Percentiles rank a stretch among this genome's conserved stretches.
Evolutionary conservation across 2,113 vertebrate genomes (phyloP).

Genomic region (Fulmarus glacialis): DNA sequence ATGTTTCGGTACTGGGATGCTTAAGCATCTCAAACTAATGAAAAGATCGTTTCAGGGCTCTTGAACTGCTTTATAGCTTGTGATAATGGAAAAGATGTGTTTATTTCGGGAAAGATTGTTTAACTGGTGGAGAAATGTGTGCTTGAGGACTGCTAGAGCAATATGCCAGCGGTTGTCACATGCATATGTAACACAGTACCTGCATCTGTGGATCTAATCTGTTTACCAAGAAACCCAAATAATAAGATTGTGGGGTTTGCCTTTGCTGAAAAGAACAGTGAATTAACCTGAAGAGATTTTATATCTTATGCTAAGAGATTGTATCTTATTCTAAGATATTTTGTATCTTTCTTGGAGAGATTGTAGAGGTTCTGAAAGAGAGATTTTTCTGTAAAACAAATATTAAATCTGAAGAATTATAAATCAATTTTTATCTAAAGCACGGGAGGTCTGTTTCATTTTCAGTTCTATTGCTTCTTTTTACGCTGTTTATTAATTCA

Average conservation of each 20-base stretch:
- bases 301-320: neutral
- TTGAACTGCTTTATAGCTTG: conserved; percentile 53
- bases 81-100: conserved; percentile 25
- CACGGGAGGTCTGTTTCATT: neutral
- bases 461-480: conserved; percentile 13
- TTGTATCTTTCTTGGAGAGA: neutral
- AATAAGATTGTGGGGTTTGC: neutral
- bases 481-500: neutral
- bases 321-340: neutral
- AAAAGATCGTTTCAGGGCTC: conserved; percentile 58
- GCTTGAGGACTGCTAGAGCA: neutral
- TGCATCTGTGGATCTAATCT: conserved; percentile 16
- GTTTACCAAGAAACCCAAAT: conserved; percentile 5
- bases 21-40: conserved; percentile 58
- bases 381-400: neutral
- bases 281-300: conserved; percentile 32
- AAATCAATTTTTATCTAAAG: neutral
- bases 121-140: conserved; percentile 34
- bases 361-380: neutral
- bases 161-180: neutral
- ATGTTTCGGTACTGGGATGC: conserved; percentile 28
- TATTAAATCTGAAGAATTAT: neutral
- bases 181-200: neutral
- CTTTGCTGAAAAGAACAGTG: neutral
- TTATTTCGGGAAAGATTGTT: conserved; percentile 54